Evolutionary conservation across 2,797 vertebrate genomes (phyloP), one percentile per base, ranked within the genome.

Genomic region (Eulemur rubriventer): DNA sequence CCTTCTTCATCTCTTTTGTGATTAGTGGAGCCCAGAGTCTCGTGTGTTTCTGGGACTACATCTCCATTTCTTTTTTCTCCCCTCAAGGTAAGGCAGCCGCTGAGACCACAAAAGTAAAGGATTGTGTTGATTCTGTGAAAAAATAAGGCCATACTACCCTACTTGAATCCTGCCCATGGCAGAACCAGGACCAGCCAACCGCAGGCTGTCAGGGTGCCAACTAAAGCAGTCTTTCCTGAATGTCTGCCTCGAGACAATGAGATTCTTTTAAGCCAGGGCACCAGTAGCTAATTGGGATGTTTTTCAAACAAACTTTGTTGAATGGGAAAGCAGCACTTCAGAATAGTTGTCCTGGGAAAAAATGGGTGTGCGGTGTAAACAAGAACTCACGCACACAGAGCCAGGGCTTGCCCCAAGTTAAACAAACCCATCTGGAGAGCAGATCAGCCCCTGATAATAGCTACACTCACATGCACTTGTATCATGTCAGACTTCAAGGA

Each of bases 221-320:
- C 55, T 69, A 43, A 82, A 94, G 96, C 73, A 52, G 89, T 67
- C 72, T 28, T 72, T 88, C 96, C 82, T 55, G 95, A 97, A 97
- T 82, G 48, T 93, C 78, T 55, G 43, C 93, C 17, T 67, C 18
- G 28, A 89, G 50, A 91, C 79, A 89, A 95, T 69, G 61, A 73
- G 59, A 35, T n/a, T 84, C 52, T 50, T 95, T 86, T 78, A 84
- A 82, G 73, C 91, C 73, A 69, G 88, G 90, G 76, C 57, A 48
- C 50, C 28, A n/a, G 52, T 24, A 89, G 82, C 28, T 89, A 93
- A 95, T 89, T 94, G 83, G 30, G 57, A 38, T 93, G 73, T 88
- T 93, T 93, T 83, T 75, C 78, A 80, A 92, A 91, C 83, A 79
- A 72, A 91, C 85, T 89, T 93, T 26, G 28, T 88, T 57, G 48